A percentile compares a stretch with the other conserved stretches of the same genome.
Conservation (phyloP, 2,888 invertebrate genomes). For the Hofmannophila pseudospretella region DNA sequence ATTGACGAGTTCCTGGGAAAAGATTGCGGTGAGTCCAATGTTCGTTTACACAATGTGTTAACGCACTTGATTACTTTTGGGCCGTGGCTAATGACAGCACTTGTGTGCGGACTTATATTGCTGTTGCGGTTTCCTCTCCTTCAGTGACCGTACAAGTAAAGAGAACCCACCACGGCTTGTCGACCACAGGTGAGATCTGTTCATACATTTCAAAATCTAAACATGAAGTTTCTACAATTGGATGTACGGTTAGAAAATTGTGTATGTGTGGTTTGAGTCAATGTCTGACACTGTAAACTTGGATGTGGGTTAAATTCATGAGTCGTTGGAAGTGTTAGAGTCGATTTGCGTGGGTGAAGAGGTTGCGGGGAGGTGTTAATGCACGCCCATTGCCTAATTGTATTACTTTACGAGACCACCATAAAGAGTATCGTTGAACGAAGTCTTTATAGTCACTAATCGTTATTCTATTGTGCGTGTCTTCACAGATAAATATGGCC, state of each 20-base stretch:
- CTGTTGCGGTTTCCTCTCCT: conserved; percentile 45
- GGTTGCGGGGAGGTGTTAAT: conserved; percentile 67
- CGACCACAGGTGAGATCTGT: conserved; percentile 37
- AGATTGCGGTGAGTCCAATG: conserved; percentile 56
- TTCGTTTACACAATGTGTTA: conserved; percentile 44
- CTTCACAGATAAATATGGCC: conserved; percentile 34
- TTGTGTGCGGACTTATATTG: conserved; percentile 35
- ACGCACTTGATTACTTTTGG: conserved; percentile 43
- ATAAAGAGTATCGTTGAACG: conserved; percentile 53
- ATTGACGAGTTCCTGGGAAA: conserved; percentile 59
- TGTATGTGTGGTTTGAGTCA: conserved; percentile 19
- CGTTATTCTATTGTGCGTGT: conserved; percentile 48
- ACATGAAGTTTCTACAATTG: conserved; percentile 38
- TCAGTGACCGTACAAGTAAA: conserved; percentile 40
- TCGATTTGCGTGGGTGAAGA: conserved; percentile 58
- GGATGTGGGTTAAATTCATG: conserved; percentile 56
- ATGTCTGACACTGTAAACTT: conserved; percentile 27
- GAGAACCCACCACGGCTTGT: conserved; percentile 32
- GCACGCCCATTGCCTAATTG: conserved; percentile 72
- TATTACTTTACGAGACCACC: conserved; percentile 66
- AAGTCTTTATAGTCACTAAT: conserved; percentile 62
- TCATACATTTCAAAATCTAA: conserved; percentile 36
- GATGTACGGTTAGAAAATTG: conserved; percentile 35
- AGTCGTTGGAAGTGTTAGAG: conserved; percentile 35
- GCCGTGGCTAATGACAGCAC: conserved; percentile 31